Evolutionary conservation across 30 jellyfish, hydroid and myxozoan species (phyloP).

Genomic region (Clytia hemisphaerica): DNA sequence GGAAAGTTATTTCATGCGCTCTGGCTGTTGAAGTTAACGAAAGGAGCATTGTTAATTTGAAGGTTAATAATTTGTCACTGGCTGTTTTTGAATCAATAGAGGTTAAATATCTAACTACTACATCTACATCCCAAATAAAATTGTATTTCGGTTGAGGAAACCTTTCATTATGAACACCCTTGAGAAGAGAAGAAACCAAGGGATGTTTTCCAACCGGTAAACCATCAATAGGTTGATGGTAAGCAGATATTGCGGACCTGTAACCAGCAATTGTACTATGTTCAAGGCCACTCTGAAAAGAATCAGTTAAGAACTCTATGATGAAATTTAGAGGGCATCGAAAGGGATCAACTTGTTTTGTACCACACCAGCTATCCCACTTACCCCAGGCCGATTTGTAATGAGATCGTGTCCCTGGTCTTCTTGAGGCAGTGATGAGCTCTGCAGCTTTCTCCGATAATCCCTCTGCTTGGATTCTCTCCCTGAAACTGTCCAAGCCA

Average conservation of each 20-base stretch:
- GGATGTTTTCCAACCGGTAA: neutral
- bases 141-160: neutral
- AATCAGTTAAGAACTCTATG: neutral
- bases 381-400: constrained; percentile 45
- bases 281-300: neutral
- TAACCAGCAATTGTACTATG: constrained; percentile 1
- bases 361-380: constrained; percentile 47
- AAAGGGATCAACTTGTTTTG: constrained; percentile 18
- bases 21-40: neutral
- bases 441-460: constrained; percentile 22
- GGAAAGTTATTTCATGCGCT: neutral
- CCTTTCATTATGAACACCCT: neutral
- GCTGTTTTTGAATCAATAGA: neutral
- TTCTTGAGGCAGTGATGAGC: constrained; percentile 29
- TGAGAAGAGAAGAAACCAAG: neutral
- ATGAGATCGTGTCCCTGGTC: constrained; percentile 16
- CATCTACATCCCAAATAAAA: constrained; percentile 14
- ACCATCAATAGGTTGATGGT: neutral
- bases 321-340: neutral
- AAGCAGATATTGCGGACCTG: neutral
- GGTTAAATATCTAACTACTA: neutral
- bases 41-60: constrained; percentile 5
- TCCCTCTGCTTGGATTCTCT: constrained; percentile 4
- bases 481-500: constrained; percentile 41
- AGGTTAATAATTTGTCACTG: neutral